phyloP scores from a whole-genome alignment of 2,113 vertebrate species.

The Dinomys branickii region DNA sequence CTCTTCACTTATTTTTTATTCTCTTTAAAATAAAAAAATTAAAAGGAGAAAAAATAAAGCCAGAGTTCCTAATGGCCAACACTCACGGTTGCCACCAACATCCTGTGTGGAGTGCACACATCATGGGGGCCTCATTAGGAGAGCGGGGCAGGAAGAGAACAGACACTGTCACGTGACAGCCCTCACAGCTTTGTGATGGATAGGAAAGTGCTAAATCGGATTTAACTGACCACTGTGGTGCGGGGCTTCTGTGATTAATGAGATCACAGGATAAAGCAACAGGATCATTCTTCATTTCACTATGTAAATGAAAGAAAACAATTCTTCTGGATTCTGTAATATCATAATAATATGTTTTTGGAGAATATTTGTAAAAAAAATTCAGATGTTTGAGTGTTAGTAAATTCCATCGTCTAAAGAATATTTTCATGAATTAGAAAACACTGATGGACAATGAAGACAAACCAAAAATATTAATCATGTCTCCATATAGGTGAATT shows the following conservation, averaged over 20 bases:
- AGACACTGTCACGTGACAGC: not conserved
- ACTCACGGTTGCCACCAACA: not conserved
- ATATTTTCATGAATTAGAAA: not conserved
- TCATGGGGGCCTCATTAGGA: not conserved
- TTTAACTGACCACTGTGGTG: not conserved
- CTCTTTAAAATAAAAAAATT: too few relatives aligned
- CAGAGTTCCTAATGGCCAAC: not conserved
- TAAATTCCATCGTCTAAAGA: not conserved
- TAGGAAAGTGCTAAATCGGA: not conserved
- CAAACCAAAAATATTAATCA: not conserved
- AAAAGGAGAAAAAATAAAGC: not conserved
- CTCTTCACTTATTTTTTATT: too few relatives aligned
- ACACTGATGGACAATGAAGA: not conserved
- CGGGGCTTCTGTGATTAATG: not conserved
- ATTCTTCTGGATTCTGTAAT: not conserved
- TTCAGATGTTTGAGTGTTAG: not conserved
- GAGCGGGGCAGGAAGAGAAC: not conserved
- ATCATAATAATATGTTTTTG: not conserved
- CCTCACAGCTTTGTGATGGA: not conserved
- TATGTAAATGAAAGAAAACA: not conserved
- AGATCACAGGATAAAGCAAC: not conserved
- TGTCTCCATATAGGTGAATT: not conserved
- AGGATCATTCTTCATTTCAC: not conserved
- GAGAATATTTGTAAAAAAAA: not conserved
- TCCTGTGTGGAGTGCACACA: not conserved